phyloP scores from a whole-genome alignment of 1,140 invertebrate genomes.

The Adelges cooleyi region DNA sequence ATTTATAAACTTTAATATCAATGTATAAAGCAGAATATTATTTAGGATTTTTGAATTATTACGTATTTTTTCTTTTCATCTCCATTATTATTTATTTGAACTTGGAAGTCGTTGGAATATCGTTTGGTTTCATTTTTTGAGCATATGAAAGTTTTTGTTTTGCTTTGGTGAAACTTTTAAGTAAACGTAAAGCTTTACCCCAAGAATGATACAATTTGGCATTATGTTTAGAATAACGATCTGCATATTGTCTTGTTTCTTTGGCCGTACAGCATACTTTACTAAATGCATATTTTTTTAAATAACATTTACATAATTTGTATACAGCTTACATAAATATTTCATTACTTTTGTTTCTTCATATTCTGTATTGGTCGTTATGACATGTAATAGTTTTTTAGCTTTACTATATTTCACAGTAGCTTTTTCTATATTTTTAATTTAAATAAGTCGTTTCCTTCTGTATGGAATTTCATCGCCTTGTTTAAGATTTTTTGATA shows the following conservation, averaged over 20 bases:
- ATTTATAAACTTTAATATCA: no score
- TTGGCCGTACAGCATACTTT: conserved; percentile 12
- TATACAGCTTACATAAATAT: conserved; percentile 2
- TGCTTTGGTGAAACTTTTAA: conserved; percentile 8
- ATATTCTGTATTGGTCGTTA: background rate
- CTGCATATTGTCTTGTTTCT: conserved; percentile 1
- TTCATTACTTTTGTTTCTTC: conserved; percentile 20
- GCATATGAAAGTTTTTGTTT: background rate
- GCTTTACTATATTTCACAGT: background rate
- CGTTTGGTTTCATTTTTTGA: background rate
- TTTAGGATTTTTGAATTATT: no score
- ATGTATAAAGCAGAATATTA: no score
- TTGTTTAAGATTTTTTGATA: background rate
- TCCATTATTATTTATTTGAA: background rate
- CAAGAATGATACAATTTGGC: conserved; percentile 4
- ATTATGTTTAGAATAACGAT: background rate
- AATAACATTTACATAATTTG: conserved; percentile 9
- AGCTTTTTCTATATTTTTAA: background rate
- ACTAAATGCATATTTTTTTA: conserved; percentile 20
- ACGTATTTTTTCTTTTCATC: no score
- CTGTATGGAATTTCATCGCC: background rate
- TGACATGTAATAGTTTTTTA: background rate
- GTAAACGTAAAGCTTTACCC: conserved; percentile 6
- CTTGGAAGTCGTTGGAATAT: background rate
- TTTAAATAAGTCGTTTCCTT: conserved; percentile 10